Evolutionary conservation across 2,113 vertebrate species (phyloP).

Genomic region (Lasiurus borealis): DNA sequence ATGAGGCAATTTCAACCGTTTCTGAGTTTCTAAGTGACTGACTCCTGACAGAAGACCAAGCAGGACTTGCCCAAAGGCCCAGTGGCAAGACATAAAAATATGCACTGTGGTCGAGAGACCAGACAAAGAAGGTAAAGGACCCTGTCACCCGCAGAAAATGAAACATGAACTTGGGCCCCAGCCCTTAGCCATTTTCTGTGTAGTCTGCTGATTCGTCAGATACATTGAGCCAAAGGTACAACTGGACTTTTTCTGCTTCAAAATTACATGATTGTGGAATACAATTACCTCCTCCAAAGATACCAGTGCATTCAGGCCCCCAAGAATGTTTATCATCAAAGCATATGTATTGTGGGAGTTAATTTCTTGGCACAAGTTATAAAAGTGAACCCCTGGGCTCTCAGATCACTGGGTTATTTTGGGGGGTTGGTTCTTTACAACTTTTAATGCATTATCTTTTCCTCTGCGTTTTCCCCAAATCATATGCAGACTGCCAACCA

Average conservation of each 20-base stretch:
- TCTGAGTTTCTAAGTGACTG: background rate
- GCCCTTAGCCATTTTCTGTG: background rate
- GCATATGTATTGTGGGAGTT: background rate
- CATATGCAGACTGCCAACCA: background rate
- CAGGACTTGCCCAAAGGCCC: background rate
- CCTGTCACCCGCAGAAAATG: background rate
- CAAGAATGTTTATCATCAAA: slow-evolving; percentile 1
- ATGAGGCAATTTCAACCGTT: background rate
- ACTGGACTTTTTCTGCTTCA: slow-evolving; percentile 4
- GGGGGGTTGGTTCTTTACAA: background rate
- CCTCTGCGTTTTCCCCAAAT: background rate
- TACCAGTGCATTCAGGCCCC: background rate
- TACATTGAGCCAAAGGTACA: slow-evolving; percentile 1
- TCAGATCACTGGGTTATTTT: background rate
- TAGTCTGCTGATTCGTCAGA: background rate
- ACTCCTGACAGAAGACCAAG: background rate
- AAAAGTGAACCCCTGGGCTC: background rate
- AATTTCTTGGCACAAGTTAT: slow-evolving; percentile 14
- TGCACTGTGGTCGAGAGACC: background rate
- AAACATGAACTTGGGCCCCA: background rate
- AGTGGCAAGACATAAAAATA: background rate
- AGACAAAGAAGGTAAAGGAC: background rate
- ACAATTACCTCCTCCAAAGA: background rate
- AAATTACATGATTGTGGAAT: background rate
- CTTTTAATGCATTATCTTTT: background rate